Percentiles rank a stretch among this genome's conserved stretches.
Conservation (phyloP, 2,888 invertebrate genomes). For the Drosophila demipolita region DNA sequence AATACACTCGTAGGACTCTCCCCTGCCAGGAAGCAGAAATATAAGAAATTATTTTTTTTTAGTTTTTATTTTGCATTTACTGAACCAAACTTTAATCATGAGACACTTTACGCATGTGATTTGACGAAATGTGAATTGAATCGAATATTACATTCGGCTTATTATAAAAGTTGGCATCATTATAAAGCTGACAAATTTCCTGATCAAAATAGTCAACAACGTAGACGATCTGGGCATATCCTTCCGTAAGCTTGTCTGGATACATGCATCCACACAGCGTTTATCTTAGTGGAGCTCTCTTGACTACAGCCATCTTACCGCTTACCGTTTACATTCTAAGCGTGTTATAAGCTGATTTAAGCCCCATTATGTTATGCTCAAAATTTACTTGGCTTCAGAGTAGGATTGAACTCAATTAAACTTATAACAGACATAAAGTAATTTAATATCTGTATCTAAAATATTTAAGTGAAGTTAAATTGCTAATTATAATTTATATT, state of each 20-base stretch:
- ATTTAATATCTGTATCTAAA: background rate
- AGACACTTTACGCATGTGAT: background rate
- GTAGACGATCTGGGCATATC: background rate
- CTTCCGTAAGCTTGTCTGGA: background rate
- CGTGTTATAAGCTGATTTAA: background rate
- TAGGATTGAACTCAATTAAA: background rate
- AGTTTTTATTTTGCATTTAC: constrained; percentile 1
- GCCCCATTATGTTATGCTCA: background rate
- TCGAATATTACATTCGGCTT: background rate
- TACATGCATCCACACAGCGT: background rate
- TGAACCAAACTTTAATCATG: background rate
- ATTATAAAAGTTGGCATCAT: background rate
- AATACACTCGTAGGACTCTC: background rate
- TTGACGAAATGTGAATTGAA: background rate
- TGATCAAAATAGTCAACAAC: background rate
- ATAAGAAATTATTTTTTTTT: constrained; percentile 7
- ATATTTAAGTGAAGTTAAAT: background rate
- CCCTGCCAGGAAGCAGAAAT: background rate
- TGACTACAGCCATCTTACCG: no score
- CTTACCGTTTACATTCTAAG: background rate
- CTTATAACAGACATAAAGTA: background rate
- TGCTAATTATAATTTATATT: background rate
- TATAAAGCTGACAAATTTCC: background rate
- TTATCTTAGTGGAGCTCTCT: background rate
- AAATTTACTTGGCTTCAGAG: background rate